Evolutionary conservation across 1,140 invertebrate genomes (phyloP).

Genomic region (Ridgeia piscesae): DNA sequence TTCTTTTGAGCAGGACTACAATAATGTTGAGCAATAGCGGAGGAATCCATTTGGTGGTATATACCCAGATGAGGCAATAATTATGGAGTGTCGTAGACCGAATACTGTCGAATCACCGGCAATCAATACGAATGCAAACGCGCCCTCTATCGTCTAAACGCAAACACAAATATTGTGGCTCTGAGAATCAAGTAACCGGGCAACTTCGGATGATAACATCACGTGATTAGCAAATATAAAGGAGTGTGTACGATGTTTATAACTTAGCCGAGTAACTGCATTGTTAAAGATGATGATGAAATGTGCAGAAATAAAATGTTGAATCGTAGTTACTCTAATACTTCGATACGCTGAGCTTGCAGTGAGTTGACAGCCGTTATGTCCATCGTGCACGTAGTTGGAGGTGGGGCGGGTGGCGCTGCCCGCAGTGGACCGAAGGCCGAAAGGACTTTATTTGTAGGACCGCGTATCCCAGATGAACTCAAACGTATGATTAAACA

Average conservation of each 20-base stretch:
- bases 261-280: neutral
- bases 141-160: neutral
- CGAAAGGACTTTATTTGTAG: conserved; percentile 45
- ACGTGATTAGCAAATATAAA: neutral
- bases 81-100: too few relatives aligned
- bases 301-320: neutral
- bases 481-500: conserved; percentile 41
- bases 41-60: too few relatives aligned
- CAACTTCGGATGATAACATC: neutral
- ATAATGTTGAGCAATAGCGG: too few relatives aligned
- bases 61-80: too few relatives aligned
- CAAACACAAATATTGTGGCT: neutral
- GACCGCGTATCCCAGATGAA: conserved; percentile 40
- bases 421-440: conserved; percentile 16
- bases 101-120: too few relatives aligned
- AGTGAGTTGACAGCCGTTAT: conserved; percentile 28
- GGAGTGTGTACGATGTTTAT: neutral
- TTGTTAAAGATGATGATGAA: neutral
- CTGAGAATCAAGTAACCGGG: neutral
- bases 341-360: neutral
- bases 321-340: neutral
- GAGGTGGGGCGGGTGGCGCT: conserved; percentile 36
- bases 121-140: too few relatives aligned
- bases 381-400: conserved; percentile 49
- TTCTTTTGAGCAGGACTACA: too few relatives aligned